A percentile compares a stretch with the other conserved stretches of the same genome.
Evolutionary conservation across 2,888 invertebrate genomes (phyloP).

Genomic region (Trypoxylon attenuatum): DNA sequence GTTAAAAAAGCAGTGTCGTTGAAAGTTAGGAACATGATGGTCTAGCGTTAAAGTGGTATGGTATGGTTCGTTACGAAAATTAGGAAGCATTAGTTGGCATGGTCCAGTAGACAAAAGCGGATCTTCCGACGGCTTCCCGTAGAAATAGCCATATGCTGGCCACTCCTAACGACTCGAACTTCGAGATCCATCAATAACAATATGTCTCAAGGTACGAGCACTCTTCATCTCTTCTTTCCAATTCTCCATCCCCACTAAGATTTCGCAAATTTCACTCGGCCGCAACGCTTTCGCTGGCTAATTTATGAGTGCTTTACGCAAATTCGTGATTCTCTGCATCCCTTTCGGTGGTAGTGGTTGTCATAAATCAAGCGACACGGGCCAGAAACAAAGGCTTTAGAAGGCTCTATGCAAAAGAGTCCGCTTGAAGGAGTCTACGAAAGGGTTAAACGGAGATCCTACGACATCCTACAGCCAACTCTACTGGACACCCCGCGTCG

Average conservation of each 20-base stretch:
- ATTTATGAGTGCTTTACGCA: constrained; percentile 66
- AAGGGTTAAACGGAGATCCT: constrained; percentile 30
- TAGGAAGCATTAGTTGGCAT: constrained; percentile 29
- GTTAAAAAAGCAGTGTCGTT: too few relatives aligned
- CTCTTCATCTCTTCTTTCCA: neutral
- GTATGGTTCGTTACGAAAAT: neutral
- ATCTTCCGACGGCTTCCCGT: constrained; percentile 15
- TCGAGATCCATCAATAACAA: constrained; percentile 7
- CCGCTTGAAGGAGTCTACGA: constrained; percentile 23
- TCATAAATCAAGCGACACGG: constrained; percentile 50
- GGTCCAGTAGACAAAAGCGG: constrained; percentile 2
- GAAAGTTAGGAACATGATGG: neutral
- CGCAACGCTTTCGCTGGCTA: constrained; percentile 43
- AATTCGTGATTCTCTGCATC: constrained; percentile 49
- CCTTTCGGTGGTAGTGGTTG: constrained; percentile 3
- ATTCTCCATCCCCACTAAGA: constrained; percentile 4
- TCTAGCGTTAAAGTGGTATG: neutral
- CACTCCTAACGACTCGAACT: constrained; percentile 26
- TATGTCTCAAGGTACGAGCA: neutral
- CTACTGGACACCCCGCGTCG: constrained; percentile 10
- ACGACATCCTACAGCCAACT: too few relatives aligned
- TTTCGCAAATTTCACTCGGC: constrained; percentile 56
- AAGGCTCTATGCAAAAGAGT: constrained; percentile 42
- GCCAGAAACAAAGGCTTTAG: constrained; percentile 46
- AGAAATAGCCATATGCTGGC: constrained; percentile 34